Conservation (phyloP, 30 jellyfish, hydroid and myxozoan genomes). For the Calvadosia cruxmelitensis region DNA sequence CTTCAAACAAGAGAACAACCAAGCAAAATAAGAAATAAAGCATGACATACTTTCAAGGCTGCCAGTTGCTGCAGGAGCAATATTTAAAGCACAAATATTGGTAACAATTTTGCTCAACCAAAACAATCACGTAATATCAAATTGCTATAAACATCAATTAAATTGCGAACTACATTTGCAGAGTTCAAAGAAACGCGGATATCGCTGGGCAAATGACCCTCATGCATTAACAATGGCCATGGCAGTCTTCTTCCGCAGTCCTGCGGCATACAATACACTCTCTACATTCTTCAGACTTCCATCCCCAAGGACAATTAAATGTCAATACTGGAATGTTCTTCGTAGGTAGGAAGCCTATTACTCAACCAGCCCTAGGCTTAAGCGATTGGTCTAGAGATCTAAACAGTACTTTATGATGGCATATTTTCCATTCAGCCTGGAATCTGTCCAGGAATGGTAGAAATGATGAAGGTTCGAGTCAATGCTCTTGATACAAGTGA, state of each 20-base stretch:
- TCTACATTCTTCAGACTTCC: background rate
- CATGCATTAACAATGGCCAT: conserved; percentile 1
- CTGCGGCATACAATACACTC: background rate
- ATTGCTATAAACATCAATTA: no score
- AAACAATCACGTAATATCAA: no score
- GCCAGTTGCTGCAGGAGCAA: background rate
- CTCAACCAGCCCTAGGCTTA: no score
- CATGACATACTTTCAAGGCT: background rate
- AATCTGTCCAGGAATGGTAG: background rate
- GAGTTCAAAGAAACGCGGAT: background rate
- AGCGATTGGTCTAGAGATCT: no score
- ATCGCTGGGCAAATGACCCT: background rate
- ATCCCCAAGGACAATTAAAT: background rate
- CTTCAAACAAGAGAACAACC: background rate
- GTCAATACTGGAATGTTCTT: background rate
- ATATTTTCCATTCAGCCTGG: background rate
- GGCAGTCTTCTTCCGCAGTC: background rate
- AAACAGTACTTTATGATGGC: no score
- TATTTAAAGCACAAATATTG: background rate
- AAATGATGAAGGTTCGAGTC: background rate
- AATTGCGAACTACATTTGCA: background rate
- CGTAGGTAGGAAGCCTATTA: background rate
- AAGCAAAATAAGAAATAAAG: background rate
- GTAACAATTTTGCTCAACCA: background rate
- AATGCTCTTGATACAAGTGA: background rate